These are phyloP conservation scores for Hydropotes inermis DNA, from an alignment of 2,113 vertebrate species.

Conservation along the genomic window DNA sequence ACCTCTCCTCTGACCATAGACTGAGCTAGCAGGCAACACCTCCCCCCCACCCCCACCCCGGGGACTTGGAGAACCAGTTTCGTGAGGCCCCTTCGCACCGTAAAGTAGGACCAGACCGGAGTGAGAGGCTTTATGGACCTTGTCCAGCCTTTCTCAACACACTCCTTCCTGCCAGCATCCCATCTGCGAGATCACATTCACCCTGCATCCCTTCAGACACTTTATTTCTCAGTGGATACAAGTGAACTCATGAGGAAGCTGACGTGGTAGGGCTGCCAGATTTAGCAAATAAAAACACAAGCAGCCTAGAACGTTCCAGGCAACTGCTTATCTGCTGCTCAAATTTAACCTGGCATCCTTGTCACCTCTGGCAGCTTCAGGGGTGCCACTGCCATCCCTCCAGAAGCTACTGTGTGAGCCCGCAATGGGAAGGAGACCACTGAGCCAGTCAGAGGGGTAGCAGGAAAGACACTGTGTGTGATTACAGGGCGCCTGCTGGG, in stretches of 20 bases:
- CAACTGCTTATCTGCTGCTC: not conserved
- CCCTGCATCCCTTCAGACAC: too few relatives aligned
- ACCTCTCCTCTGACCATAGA: not conserved
- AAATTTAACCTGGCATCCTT: not conserved
- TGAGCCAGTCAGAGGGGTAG: not conserved
- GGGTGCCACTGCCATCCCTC: not conserved
- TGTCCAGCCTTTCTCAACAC: not conserved
- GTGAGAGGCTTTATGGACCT: not conserved
- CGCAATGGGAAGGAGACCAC: not conserved
- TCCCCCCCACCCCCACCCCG: not conserved
- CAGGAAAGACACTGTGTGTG: not conserved
- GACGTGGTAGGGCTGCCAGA: not conserved
- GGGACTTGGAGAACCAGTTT: slow-evolving; percentile 1
- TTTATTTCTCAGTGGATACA: not conserved
- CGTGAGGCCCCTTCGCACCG: not conserved
- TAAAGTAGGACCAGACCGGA: not conserved
- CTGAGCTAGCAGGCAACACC: not conserved
- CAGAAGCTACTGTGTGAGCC: not conserved
- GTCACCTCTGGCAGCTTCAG: not conserved
- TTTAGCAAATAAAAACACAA: not conserved
- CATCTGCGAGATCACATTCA: not conserved
- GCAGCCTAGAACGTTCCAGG: not conserved
- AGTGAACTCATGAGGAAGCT: not conserved
- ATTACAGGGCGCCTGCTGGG: not conserved
- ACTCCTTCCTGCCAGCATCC: not conserved